These are phyloP conservation scores for Crioceris asparagi DNA, from an alignment of 2,888 invertebrate genomes.

Conservation along the genomic window DNA sequence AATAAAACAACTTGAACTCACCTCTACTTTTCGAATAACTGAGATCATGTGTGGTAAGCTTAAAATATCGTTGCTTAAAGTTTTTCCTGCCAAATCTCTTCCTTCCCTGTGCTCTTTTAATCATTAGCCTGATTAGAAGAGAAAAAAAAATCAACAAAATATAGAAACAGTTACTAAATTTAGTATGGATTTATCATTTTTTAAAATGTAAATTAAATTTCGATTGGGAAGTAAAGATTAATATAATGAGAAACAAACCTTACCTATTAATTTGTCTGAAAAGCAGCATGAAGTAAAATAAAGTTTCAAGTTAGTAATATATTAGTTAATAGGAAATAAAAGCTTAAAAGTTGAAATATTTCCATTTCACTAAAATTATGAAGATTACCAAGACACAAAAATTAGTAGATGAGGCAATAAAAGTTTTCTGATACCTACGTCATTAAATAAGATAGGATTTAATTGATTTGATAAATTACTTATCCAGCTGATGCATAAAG, in stretches of 20 bases:
- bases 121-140: conserved; percentile 58
- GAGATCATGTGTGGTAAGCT: conserved; percentile 69
- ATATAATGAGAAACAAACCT: not conserved
- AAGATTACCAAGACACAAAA: too few relatives aligned
- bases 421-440: too few relatives aligned
- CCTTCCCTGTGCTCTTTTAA: conserved; percentile 78
- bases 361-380: too few relatives aligned
- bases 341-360: too few relatives aligned
- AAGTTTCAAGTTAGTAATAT: too few relatives aligned
- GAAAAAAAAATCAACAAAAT: conserved; percentile 2
- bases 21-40: conserved; percentile 57
- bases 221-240: not conserved
- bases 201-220: not conserved
- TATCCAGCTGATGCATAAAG: too few relatives aligned
- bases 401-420: too few relatives aligned
- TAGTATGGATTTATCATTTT: not conserved
- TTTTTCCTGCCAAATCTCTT: conserved; percentile 67
- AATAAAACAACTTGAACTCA: conserved; percentile 25
- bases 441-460: too few relatives aligned
- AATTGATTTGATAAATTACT: too few relatives aligned
- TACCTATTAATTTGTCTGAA: not conserved
- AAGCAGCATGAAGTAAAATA: not conserved
- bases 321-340: too few relatives aligned
- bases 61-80: conserved; percentile 80
- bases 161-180: not conserved